A percentile compares a stretch with the other conserved stretches of the same genome.
These are phyloP conservation scores for Marasmarcha lunaedactyla DNA, from an alignment of 2,888 invertebrate species.

Conservation along the genomic window DNA sequence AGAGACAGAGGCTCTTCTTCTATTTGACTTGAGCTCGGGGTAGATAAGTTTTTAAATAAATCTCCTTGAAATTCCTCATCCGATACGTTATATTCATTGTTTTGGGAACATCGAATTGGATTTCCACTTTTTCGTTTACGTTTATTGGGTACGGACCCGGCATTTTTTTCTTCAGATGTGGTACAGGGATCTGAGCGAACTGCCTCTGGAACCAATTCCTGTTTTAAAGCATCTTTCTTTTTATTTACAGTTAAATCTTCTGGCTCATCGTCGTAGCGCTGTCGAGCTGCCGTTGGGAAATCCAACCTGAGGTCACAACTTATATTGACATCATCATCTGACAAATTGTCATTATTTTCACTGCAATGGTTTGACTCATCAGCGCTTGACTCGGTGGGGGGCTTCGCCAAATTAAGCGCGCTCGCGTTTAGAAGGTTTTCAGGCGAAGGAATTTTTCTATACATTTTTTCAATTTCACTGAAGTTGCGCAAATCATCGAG, in stretches of 20 bases:
- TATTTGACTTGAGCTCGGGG: constrained; percentile 44
- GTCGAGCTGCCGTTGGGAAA: constrained; percentile 36
- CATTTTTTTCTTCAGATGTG: constrained; percentile 55
- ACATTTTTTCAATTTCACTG: constrained; percentile 67
- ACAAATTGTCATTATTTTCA: constrained; percentile 47
- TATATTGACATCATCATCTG: constrained; percentile 43
- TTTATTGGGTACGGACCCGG: constrained; percentile 69
- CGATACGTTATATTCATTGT: constrained; percentile 55
- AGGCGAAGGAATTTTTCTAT: constrained; percentile 50
- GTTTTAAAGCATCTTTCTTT: constrained; percentile 73
- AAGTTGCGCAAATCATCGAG: constrained; percentile 61
- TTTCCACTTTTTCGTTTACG: constrained; percentile 86
- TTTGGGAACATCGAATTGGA: constrained; percentile 80
- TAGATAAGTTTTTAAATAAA: constrained; percentile 54
- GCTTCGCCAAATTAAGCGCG: constrained; percentile 45
- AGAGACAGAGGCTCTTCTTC: constrained; percentile 57
- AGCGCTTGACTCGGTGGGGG: constrained; percentile 27
- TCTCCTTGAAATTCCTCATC: constrained; percentile 59
- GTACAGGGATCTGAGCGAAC: constrained; percentile 42
- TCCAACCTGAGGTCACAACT: constrained; percentile 27
- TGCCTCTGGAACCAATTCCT: constrained; percentile 35
- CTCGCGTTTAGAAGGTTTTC: constrained; percentile 35
- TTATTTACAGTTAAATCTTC: constrained; percentile 78
- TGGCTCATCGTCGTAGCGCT: constrained; percentile 70
- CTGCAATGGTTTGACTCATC: constrained; percentile 48